phyloP scores from a whole-genome alignment of 2,888 invertebrate species.

The Melinopterus prodromus region DNA sequence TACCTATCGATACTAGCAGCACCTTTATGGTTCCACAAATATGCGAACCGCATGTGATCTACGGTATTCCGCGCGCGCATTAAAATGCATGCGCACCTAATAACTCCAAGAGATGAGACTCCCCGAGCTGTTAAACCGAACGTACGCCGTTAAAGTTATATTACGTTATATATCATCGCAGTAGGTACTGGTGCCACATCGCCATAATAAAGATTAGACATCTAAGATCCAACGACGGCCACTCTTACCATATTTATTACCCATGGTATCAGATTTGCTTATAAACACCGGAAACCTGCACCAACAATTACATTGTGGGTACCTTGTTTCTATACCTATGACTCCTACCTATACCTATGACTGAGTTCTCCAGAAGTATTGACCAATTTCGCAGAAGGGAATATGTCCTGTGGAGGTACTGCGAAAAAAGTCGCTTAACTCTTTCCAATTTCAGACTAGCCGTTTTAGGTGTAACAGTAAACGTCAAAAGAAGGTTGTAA shows the following conservation, averaged over 20 bases:
- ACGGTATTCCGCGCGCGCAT: background rate
- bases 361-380: too few relatives aligned
- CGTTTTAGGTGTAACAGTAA: background rate
- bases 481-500: background rate
- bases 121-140: background rate
- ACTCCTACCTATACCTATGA: too few relatives aligned
- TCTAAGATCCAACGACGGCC: background rate
- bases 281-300: background rate
- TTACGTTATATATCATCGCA: background rate
- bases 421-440: background rate
- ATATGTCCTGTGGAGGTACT: background rate
- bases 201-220: slow-evolving; percentile 4
- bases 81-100: background rate
- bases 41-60: slow-evolving; percentile 4
- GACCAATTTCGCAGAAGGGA: too few relatives aligned
- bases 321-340: background rate
- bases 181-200: background rate
- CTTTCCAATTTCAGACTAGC: background rate
- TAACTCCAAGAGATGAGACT: background rate
- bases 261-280: background rate
- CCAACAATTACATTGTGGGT: background rate
- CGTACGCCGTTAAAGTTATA: background rate
- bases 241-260: background rate
- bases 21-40: background rate
- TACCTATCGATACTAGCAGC: background rate